These are phyloP conservation scores for Fukomys damarensis DNA, from an alignment of 2,113 vertebrate genomes.

Conservation along the genomic window DNA sequence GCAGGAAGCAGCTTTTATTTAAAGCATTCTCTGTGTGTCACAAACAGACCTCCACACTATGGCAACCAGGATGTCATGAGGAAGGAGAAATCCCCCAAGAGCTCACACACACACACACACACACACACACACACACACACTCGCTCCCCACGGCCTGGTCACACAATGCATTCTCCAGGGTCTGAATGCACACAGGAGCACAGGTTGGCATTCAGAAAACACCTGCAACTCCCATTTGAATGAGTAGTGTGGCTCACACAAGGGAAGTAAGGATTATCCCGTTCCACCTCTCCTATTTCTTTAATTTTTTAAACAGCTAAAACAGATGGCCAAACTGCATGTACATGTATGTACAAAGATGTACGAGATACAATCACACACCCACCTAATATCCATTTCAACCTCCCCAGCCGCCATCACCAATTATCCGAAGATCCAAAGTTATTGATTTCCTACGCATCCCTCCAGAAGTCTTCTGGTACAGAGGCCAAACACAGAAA, in stretches of 20 bases:
- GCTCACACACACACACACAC: constrained; percentile 67
- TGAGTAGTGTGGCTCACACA: not conserved
- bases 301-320: not conserved
- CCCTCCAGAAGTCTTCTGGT: not conserved
- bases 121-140: not conserved
- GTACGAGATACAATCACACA: too few species aligned
- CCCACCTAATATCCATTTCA: not conserved
- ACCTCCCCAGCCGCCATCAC: not conserved
- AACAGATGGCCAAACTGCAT: not conserved
- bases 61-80: constrained; percentile 86
- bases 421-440: not conserved
- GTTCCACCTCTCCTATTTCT: not conserved
- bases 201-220: not conserved
- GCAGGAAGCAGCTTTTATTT: constrained; percentile 87
- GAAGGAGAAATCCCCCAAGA: constrained; percentile 79
- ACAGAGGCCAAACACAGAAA: not conserved
- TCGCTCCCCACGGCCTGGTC: not conserved
- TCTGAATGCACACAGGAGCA: not conserved
- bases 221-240: not conserved
- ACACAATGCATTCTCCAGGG: not conserved
- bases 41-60: constrained; percentile 86
- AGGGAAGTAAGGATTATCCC: not conserved
- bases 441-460: not conserved
- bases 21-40: constrained; percentile 86
- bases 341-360: not conserved